Evolutionary conservation across 2,888 invertebrate genomes (phyloP).

Genomic region (Xestia sexstrigata): DNA sequence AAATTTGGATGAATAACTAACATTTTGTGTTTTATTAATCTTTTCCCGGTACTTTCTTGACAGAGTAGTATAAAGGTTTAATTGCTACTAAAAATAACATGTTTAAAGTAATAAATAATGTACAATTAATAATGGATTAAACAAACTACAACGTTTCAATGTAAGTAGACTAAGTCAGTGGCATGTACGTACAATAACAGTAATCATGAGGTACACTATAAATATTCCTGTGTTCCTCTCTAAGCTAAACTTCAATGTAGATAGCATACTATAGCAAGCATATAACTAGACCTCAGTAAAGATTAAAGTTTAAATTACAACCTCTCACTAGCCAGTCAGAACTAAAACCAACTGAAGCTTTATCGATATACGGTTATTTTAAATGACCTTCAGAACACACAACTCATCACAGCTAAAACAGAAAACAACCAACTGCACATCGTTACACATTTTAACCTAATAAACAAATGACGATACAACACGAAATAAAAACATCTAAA

Average conservation of each 20-base stretch:
- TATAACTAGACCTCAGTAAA: neutral
- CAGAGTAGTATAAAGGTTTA: too few species aligned
- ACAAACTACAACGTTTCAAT: too few species aligned
- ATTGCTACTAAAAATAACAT: too few species aligned
- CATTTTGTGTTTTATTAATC: too few species aligned
- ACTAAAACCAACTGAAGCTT: neutral
- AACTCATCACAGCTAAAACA: neutral
- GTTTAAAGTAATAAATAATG: too few species aligned
- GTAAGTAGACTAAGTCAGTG: too few species aligned
- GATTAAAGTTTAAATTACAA: neutral
- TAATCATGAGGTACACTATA: neutral
- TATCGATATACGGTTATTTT: neutral
- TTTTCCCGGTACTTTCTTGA: too few species aligned
- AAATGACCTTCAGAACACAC: slow-evolving; percentile 15
- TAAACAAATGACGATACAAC: slow-evolving; percentile 26
- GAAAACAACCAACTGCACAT: slow-evolving; percentile 1
- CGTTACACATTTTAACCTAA: slow-evolving; percentile 17
- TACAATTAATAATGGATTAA: too few species aligned
- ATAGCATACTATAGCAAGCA: neutral
- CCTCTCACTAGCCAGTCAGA: neutral
- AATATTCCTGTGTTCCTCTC: neutral
- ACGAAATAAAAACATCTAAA: slow-evolving; percentile 24
- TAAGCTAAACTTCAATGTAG: neutral
- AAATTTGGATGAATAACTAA: too few species aligned
- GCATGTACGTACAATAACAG: neutral